Percentiles rank a stretch among this genome's conserved stretches.
Conservation (phyloP, 2,797 vertebrate genomes). For the Gambusia yucatana region DNA sequence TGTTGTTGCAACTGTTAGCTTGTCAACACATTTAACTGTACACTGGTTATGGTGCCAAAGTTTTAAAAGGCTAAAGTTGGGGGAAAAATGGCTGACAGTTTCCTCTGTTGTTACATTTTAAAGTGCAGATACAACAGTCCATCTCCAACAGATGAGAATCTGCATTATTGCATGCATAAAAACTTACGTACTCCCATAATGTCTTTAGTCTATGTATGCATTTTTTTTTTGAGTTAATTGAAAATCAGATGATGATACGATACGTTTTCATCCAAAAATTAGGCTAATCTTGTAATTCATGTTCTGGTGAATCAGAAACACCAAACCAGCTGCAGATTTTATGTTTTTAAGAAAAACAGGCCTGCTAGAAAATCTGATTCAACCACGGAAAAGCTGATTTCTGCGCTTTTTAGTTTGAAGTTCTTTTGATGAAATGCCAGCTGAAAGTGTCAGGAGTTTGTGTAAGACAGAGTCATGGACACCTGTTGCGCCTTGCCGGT, state of each 20-base stretch:
- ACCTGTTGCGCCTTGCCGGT: background rate
- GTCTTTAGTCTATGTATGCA: background rate
- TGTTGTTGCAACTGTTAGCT: slow-evolving; percentile 71
- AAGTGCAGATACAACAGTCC: background rate
- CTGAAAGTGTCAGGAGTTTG: background rate
- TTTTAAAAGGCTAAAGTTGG: background rate
- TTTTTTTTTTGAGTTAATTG: background rate
- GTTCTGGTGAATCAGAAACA: background rate
- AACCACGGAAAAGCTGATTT: background rate
- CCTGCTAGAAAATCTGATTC: background rate
- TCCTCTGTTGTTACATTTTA: background rate
- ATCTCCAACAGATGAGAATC: background rate
- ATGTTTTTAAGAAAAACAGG: background rate
- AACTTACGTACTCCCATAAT: background rate
- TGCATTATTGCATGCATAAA: background rate
- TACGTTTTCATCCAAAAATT: background rate
- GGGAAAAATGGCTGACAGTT: background rate
- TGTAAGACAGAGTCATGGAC: background rate
- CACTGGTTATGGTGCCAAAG: background rate
- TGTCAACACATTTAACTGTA: slow-evolving; percentile 63
- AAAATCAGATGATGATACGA: background rate
- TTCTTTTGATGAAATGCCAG: background rate
- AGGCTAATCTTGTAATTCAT: background rate
- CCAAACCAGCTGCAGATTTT: background rate
- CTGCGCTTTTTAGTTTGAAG: background rate